A percentile compares a stretch with the other conserved stretches of the same genome.
Evolutionary conservation across 2,888 invertebrate species (phyloP).

Genomic region (Oxytorus armatus): DNA sequence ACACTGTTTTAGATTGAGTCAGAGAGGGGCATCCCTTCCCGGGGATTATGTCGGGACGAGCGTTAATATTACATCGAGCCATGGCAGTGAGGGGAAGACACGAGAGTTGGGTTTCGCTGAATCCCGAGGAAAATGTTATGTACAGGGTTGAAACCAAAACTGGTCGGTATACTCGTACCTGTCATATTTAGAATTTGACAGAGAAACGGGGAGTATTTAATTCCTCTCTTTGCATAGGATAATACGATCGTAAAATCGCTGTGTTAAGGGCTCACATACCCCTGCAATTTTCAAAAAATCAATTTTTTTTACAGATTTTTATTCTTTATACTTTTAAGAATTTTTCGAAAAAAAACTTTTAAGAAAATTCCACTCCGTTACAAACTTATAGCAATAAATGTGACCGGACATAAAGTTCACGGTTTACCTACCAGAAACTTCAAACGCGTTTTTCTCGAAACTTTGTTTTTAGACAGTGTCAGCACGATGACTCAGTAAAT

Average conservation of each 20-base stretch:
- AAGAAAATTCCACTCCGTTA: too few relatives aligned
- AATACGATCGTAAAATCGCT: background rate
- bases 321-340: too few relatives aligned
- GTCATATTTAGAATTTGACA: conserved; percentile 37
- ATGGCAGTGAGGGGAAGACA: conserved; percentile 19
- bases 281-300: too few relatives aligned
- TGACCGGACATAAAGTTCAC: too few relatives aligned
- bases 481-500: too few relatives aligned
- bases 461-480: too few relatives aligned
- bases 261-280: too few relatives aligned
- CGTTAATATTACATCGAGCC: conserved; percentile 59
- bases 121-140: conserved; percentile 53
- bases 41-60: conserved; percentile 57
- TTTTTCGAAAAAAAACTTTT: too few relatives aligned
- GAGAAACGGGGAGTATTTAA: conserved; percentile 26
- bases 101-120: conserved; percentile 54
- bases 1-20: conserved; percentile 54
- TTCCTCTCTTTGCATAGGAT: conserved; percentile 9
- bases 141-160: conserved; percentile 44
- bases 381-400: too few relatives aligned
- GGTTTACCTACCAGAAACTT: too few relatives aligned
- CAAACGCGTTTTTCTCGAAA: too few relatives aligned
- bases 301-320: too few relatives aligned
- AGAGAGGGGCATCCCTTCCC: conserved; percentile 47
- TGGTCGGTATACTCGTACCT: conserved; percentile 26